A percentile compares a stretch with the other conserved stretches of the same genome.
Evolutionary conservation across 2,797 vertebrate species (phyloP).

Genomic region (Meriones psammophilus): DNA sequence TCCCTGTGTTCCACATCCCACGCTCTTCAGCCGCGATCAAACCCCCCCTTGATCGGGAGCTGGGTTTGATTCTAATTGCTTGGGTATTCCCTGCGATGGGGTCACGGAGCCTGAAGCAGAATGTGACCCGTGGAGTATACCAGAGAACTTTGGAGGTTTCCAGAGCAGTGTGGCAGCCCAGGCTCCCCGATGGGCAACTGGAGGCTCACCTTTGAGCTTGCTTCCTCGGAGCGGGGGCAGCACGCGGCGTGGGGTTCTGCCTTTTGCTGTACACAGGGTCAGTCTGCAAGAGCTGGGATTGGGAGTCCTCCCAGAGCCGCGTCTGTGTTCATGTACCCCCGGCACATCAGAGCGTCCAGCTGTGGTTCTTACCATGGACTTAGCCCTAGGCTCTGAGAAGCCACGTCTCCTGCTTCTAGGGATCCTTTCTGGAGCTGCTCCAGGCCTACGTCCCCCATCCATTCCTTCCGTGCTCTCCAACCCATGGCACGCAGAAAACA

Average conservation of each 20-base stretch:
- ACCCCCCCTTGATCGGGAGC: not conserved
- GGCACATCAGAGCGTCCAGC: not conserved
- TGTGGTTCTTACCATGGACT: fast-evolving
- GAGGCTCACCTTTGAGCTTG: not conserved
- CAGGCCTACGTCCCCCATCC: not conserved
- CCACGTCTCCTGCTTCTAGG: not conserved
- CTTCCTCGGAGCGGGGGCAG: not conserved
- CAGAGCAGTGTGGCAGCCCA: fast-evolving
- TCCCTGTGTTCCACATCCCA: not conserved
- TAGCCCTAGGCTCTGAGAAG: not conserved
- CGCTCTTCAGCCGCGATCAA: not conserved
- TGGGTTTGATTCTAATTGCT: not conserved
- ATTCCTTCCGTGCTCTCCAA: not conserved
- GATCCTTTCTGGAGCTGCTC: not conserved
- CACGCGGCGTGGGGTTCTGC: fast-evolving
- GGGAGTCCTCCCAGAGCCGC: fast-evolving
- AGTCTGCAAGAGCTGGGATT: fast-evolving
- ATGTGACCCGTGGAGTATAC: no score
- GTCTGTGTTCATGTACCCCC: fast-evolving
- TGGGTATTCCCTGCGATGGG: not conserved
- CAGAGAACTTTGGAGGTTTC: not conserved
- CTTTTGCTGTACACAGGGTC: fast-evolving
- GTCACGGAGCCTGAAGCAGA: not conserved
- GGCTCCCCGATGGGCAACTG: not conserved
- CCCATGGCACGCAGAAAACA: not conserved